Evolutionary conservation across 2,797 vertebrate genomes (phyloP).

Genomic region (Tragopan temminckii): DNA sequence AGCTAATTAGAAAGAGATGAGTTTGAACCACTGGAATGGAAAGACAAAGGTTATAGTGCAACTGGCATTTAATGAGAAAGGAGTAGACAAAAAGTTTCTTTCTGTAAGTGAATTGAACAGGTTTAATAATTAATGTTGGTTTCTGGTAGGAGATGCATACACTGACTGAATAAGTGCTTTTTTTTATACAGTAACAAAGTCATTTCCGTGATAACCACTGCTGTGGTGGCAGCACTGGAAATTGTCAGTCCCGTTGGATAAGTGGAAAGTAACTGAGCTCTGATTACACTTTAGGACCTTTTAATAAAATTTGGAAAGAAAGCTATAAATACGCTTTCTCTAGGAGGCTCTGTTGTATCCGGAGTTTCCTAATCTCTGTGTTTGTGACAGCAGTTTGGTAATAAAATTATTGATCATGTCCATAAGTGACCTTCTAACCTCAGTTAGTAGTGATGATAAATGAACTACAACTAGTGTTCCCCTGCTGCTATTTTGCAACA

Average conservation of each 20-base stretch:
- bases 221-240: background rate
- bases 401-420: background rate
- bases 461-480: background rate
- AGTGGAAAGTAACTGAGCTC: background rate
- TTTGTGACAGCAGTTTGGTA: background rate
- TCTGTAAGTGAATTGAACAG: background rate
- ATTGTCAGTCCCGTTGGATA: background rate
- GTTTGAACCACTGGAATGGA: background rate
- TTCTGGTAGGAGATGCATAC: background rate
- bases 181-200: background rate
- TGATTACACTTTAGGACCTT: background rate
- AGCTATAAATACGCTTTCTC: background rate
- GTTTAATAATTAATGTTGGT: background rate
- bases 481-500: background rate
- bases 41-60: background rate
- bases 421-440: slow-evolving; percentile 4
- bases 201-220: background rate
- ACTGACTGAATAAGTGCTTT: background rate
- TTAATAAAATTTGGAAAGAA: background rate
- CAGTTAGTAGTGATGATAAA: background rate
- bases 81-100: background rate
- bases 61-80: background rate
- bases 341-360: background rate
- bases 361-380: background rate
- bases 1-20: background rate